phyloP scores from a whole-genome alignment of 2,888 invertebrate genomes.

The Tenthredo livida region DNA sequence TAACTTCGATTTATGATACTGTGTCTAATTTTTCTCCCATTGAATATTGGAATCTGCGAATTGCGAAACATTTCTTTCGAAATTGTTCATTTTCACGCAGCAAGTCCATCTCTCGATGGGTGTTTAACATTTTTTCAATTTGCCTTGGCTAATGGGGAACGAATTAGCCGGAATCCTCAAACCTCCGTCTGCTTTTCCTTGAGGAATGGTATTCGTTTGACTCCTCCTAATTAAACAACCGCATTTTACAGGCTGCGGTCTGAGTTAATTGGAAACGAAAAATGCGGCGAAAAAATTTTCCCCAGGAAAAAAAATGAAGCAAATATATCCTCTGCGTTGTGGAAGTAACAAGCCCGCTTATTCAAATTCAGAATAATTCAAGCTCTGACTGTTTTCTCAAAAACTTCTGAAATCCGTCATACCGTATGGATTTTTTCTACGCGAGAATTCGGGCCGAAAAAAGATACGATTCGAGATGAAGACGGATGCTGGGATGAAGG shows the following conservation, averaged over 20 bases:
- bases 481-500: neutral
- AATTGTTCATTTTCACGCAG: neutral
- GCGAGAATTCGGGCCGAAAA: neutral
- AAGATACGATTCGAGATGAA: neutral
- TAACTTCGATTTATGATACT: too few relatives aligned
- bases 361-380: neutral
- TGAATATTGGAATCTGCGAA: neutral
- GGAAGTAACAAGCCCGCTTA: neutral
- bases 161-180: conserved; percentile 25
- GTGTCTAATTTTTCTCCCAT: neutral
- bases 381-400: too few relatives aligned
- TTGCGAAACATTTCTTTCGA: neutral
- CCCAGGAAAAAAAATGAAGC: neutral
- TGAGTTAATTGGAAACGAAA: conserved; percentile 36
- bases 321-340: neutral
- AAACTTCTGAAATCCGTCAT: too few relatives aligned
- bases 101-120: neutral
- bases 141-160: conserved; percentile 32
- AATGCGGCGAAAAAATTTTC: neutral
- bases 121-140: conserved; percentile 39
- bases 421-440: neutral
- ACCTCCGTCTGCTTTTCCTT: neutral
- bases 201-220: conserved; percentile 26
- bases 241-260: conserved; percentile 14
- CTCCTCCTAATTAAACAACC: conserved; percentile 42